Conservation (phyloP, 1,140 invertebrate species). For the Zaprionus taronus region DNA sequence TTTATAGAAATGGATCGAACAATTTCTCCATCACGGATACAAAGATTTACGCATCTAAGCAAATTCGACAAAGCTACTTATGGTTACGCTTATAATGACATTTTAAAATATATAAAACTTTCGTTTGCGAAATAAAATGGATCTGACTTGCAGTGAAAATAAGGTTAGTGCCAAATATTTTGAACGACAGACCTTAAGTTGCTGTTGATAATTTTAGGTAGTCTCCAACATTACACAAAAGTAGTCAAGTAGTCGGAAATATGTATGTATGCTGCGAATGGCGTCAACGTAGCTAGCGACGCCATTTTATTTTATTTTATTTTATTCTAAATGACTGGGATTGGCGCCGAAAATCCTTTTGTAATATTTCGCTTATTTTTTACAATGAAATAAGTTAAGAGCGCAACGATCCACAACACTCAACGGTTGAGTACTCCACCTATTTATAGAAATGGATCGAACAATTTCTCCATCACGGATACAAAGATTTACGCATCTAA, state of each 20-base stretch:
- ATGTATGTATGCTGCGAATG: too few species aligned
- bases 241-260: too few species aligned
- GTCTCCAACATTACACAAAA: too few species aligned
- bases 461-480: not conserved
- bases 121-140: not conserved
- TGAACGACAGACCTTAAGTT: too few species aligned
- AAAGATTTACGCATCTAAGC: too few species aligned
- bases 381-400: constrained; percentile 7
- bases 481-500: too few species aligned
- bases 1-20: not conserved
- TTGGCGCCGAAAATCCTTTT: constrained; percentile 60
- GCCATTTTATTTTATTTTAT: constrained; percentile 77
- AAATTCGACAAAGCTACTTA: too few species aligned
- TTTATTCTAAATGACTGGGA: constrained; percentile 61
- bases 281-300: too few species aligned
- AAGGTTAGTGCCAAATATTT: too few species aligned
- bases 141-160: too few species aligned
- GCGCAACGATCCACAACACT: not conserved
- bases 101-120: not conserved
- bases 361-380: constrained; percentile 31
- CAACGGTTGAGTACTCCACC: not conserved
- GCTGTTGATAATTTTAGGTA: too few species aligned
- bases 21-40: not conserved
- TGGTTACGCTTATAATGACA: too few species aligned
- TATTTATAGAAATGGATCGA: not conserved